phyloP scores from a whole-genome alignment of 2,888 invertebrate species.

The Ptilodon capucinus region DNA sequence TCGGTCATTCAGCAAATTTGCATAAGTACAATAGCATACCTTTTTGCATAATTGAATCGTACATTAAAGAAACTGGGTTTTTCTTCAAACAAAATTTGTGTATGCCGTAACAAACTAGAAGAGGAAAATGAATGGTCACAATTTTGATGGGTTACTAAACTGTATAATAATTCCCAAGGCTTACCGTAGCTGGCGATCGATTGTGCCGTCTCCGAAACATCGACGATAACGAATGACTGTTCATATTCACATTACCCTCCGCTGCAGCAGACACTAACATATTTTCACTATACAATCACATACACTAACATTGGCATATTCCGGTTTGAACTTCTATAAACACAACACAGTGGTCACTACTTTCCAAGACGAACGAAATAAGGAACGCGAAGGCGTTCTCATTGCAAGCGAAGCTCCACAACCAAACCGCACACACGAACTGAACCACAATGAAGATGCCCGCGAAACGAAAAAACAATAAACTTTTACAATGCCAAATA shows the following conservation, averaged over 20 bases:
- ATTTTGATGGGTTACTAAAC: background rate
- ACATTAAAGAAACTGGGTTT: background rate
- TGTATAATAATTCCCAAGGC: slow-evolving; percentile 18
- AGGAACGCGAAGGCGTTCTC: background rate
- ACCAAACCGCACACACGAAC: slow-evolving; percentile 27
- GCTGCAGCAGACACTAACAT: slow-evolving; percentile 65
- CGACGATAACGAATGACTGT: slow-evolving; percentile 59
- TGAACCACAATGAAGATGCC: slow-evolving; percentile 34
- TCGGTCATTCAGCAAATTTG: background rate
- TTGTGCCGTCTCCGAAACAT: slow-evolving; percentile 63
- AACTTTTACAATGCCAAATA: slow-evolving; percentile 38
- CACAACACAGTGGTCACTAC: slow-evolving; percentile 18
- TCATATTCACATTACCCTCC: slow-evolving; percentile 53
- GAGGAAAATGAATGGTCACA: background rate
- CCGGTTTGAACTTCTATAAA: slow-evolving; percentile 20
- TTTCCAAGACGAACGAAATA: slow-evolving; percentile 1
- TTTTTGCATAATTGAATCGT: background rate
- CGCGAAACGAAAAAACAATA: slow-evolving; percentile 36
- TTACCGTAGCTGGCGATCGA: slow-evolving; percentile 53
- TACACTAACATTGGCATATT: slow-evolving; percentile 36
- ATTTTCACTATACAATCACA: slow-evolving; percentile 28
- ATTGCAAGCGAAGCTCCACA: slow-evolving; percentile 5
- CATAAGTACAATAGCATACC: background rate
- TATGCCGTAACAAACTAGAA: background rate
- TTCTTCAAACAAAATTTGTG: background rate